Conservation (phyloP, 2,888 invertebrate genomes). For the Noctua comes region DNA sequence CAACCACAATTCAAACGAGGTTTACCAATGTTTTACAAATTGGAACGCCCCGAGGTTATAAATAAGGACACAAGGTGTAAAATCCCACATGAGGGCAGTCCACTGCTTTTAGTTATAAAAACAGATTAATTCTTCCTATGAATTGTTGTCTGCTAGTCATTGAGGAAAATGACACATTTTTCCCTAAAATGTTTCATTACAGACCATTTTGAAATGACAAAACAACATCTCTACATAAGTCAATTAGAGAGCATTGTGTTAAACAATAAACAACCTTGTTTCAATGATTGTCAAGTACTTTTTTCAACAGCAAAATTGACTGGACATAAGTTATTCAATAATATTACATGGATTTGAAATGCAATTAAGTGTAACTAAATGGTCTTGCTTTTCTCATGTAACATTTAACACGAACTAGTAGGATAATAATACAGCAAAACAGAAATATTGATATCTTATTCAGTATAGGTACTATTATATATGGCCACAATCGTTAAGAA, state of each 20-base stretch:
- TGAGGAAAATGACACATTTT: slow-evolving; percentile 50
- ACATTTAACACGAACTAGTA: neutral
- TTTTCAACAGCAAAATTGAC: slow-evolving; percentile 25
- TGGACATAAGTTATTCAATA: slow-evolving; percentile 20
- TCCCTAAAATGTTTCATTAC: slow-evolving; percentile 38
- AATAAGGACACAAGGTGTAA: slow-evolving; percentile 53
- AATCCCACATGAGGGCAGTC: slow-evolving; percentile 59
- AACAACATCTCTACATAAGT: slow-evolving; percentile 43
- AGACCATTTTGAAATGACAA: slow-evolving; percentile 25
- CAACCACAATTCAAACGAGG: slow-evolving; percentile 4
- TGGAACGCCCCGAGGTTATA: slow-evolving; percentile 30
- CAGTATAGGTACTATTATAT: neutral
- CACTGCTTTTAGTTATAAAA: slow-evolving; percentile 40
- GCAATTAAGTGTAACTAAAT: slow-evolving; percentile 39
- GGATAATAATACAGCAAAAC: slow-evolving; percentile 12
- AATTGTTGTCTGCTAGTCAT: slow-evolving; percentile 35
- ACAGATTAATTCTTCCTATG: slow-evolving; percentile 49
- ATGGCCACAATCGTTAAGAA: neutral
- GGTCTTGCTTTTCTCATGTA: slow-evolving; percentile 2
- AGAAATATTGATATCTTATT: slow-evolving; percentile 3
- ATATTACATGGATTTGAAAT: neutral
- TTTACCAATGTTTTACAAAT: slow-evolving; percentile 33
- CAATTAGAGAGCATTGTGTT: slow-evolving; percentile 51
- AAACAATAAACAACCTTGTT: slow-evolving; percentile 19
- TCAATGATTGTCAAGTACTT: neutral